phyloP scores from a whole-genome alignment of 2,888 invertebrate genomes.

The Philereme vetulata region DNA sequence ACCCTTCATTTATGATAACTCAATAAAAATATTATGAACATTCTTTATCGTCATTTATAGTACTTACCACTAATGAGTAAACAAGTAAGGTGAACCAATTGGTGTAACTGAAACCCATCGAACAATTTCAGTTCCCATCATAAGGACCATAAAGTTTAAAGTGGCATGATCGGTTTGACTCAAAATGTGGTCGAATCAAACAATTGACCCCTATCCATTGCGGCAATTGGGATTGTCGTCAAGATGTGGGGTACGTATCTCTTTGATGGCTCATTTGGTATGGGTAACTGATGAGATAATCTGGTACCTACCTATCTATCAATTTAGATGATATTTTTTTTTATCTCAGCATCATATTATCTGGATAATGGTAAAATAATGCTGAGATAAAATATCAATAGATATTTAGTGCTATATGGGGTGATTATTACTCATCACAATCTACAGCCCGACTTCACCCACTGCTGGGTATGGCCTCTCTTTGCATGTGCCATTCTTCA shows the following conservation, averaged over 20 bases:
- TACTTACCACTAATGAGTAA: slow-evolving; percentile 37
- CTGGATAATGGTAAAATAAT: too few species aligned
- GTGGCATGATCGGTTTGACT: slow-evolving; percentile 13
- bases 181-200: slow-evolving; percentile 45
- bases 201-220: slow-evolving; percentile 68
- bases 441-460: too few species aligned
- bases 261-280: slow-evolving; percentile 58
- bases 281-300: slow-evolving; percentile 42
- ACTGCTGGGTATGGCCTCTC: too few species aligned
- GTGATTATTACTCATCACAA: too few species aligned
- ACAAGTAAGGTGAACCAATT: slow-evolving; percentile 42
- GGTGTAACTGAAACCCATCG: slow-evolving; percentile 18
- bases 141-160: slow-evolving; percentile 15
- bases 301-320: background rate
- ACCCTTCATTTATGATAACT: slow-evolving; percentile 35
- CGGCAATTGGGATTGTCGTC: slow-evolving; percentile 57
- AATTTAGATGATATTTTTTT: too few species aligned
- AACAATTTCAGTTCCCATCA: slow-evolving; percentile 10
- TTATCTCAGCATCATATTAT: too few species aligned
- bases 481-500: too few species aligned
- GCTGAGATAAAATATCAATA: too few species aligned
- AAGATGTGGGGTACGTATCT: slow-evolving; percentile 59
- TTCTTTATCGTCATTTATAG: slow-evolving; percentile 24
- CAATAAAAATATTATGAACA: slow-evolving; percentile 29
- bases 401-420: too few species aligned